Base-by-base conservation (phyloP, 2,113 vertebrate species). In the Odocoileus hemionus region DNA sequence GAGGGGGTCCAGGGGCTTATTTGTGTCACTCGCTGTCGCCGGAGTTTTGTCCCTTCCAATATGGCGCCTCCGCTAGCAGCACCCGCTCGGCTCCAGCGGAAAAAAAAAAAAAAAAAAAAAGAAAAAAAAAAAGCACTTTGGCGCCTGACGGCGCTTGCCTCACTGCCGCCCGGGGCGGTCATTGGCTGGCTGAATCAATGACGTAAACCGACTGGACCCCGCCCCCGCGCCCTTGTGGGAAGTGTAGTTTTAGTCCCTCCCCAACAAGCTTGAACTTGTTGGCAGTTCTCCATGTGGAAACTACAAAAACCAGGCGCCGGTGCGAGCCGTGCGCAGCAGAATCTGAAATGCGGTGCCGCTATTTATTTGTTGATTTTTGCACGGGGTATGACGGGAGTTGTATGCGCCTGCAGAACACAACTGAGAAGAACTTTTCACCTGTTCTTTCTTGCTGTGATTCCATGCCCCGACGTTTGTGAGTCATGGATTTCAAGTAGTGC, bases 31-130 rank as follows among this genome's bases (percentile, higher is more conserved):
- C 98, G 98, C 98, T 98, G 98, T 98, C 98, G 97, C 98, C 97
- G 98, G 98, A 97, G 98, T 98, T 98, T 98, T 97, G 99, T 99
- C 98, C 98, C 99, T 99, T 99, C 99, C 99, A 99, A 99, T 99
- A 99, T 99, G 99, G 99, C 99, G 99, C 99, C 99, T 98, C 98
- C 98, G 99, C 98, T 98, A 98, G 98, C 98, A 99, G 98, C 98
- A 98, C 99, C 99, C 98, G 98, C 98, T 87, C 98, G 98, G 98
- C 98, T 98, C 98, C 98, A 98, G 98, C 96, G 97, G 98, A 97
- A 99, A 99, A 74, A 94, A 97, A 97, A 97, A 97, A 97, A 93
- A 57, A 85, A 60, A 4, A 12, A 36, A 36, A n/a, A n/a, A n/a
- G 6, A 54, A 91, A 97, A 96, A 98, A 98, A 97, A 97, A 96